A percentile compares a stretch with the other conserved stretches of the same genome.
These are phyloP conservation scores for Microcebus jonahi DNA, from an alignment of 2,113 vertebrate species.

Conservation along the genomic window DNA sequence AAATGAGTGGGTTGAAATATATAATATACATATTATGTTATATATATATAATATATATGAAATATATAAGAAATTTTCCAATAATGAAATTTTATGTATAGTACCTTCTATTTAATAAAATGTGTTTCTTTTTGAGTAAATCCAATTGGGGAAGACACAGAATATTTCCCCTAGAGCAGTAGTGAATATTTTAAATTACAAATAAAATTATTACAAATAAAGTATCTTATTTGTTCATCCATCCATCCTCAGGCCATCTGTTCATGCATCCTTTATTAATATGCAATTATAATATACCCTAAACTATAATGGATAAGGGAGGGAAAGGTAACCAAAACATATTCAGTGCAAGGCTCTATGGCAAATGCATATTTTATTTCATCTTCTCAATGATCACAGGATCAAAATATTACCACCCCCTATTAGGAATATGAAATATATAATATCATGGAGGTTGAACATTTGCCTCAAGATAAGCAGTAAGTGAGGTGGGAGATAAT, in stretches of 20 bases:
- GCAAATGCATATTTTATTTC: neutral
- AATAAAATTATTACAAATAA: neutral
- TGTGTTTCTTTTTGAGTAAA: neutral
- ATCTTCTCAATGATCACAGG: neutral
- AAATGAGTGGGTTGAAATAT: neutral
- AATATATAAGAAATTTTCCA: neutral
- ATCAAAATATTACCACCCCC: neutral
- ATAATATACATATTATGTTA: neutral
- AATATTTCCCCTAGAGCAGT: neutral
- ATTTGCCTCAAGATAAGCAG: neutral
- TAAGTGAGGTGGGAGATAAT: neutral
- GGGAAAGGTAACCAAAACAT: neutral
- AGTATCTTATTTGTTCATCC: neutral
- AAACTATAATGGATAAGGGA: neutral
- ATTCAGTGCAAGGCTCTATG: neutral
- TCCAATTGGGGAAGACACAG: neutral
- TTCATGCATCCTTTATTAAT: neutral
- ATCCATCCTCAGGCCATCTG: neutral
- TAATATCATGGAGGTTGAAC: neutral
- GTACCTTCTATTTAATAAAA: neutral
- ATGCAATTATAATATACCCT: neutral
- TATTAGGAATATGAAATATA: neutral
- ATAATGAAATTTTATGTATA: neutral
- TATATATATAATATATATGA: neutral
- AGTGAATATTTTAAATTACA: neutral